Conservation (phyloP, 1,140 invertebrate genomes). For the Drosophila varians region DNA sequence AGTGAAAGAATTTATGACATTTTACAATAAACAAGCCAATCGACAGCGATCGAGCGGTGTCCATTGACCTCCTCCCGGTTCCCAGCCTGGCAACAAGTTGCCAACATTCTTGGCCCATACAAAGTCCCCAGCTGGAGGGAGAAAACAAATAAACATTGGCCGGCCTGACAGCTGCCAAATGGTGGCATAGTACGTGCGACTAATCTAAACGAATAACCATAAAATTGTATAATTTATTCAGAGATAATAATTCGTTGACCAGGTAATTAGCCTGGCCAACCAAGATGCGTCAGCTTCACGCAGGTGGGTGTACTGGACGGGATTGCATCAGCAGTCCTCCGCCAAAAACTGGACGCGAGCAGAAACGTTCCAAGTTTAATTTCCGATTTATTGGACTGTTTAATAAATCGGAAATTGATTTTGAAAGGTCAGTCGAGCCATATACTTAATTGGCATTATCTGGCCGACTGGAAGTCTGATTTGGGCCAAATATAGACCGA, state of each 20-base stretch:
- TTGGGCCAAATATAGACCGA: conserved; percentile 19
- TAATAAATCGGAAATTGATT: conserved; percentile 1
- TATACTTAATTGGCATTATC: conserved; percentile 43
- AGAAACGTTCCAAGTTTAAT: background rate
- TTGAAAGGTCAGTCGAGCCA: conserved; percentile 31
- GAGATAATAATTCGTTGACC: conserved; percentile 25
- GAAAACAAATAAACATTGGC: conserved; percentile 43
- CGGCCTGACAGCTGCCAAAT: conserved; percentile 22
- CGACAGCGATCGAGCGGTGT: conserved; percentile 13
- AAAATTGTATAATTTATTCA: conserved; percentile 58
- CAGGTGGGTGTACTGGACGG: background rate
- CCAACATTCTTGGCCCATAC: too few relatives aligned
- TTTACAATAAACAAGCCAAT: conserved; percentile 30
- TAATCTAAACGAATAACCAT: conserved; percentile 52
- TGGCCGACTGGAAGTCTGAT: conserved; percentile 26
- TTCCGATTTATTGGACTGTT: too few relatives aligned
- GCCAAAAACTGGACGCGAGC: background rate
- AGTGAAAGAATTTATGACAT: conserved; percentile 26
- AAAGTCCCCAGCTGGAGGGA: background rate
- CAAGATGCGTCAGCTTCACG: conserved; percentile 10
- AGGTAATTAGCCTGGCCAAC: conserved; percentile 20
- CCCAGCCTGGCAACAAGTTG: conserved; percentile 5
- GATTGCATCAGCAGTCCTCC: conserved; percentile 25
- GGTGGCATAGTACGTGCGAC: conserved; percentile 23
- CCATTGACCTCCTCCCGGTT: conserved; percentile 30